Evolutionary conservation across 2,888 invertebrate genomes (phyloP), one percentile per base, ranked within the genome.

Genomic region (Dasypolia templi): DNA sequence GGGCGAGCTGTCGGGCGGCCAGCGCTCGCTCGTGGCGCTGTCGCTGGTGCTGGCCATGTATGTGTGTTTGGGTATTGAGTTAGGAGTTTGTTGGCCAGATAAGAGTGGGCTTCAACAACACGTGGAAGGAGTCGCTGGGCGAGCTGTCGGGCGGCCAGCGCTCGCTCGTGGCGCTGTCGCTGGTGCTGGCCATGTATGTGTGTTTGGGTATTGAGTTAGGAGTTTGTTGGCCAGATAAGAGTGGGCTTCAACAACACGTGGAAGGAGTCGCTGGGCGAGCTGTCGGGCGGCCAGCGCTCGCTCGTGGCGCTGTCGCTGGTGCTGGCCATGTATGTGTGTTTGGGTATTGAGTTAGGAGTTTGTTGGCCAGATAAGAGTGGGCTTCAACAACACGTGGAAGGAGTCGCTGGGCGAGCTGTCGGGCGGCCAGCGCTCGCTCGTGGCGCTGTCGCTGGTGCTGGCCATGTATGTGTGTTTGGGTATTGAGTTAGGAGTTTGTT

Each of bases 111-210:
- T 98, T 99, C 94, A 99, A 99, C 90, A 97, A 97, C 79, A 97
- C 98, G 3, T 99, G 99, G 99, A 99, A 99, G 94, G 99, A 99
- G 82, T 99, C 99, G 5, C 97, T 99, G 74, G 98, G 98, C 76
- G 99, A 99, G 96, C 96, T 99, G 86, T 99, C 99, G 79, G 99
- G 99, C 77, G 99, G 99, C 0, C 99, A 99, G 95, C 97, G 99
- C 87, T 99, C 99, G 14, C 97, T 99, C 78, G 99, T 99, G 61
- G 99, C 99, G 4, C 97, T 99, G 70, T 99, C 99, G 1, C 97
- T 99, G 75, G 99, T 99, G 88, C 97, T 99, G 88, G 98, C 99
- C 58, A 98, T 99, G 98, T n/a, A n/a, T n/a, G n/a, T n/a, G n/a
- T 12, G 22, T 19, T 56, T 53, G 3, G 44, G 7, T 58, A 49